A percentile compares a stretch with the other conserved stretches of the same genome.
Conservation (phyloP, 2,113 vertebrate species). For the Brevimyrus niger region DNA sequence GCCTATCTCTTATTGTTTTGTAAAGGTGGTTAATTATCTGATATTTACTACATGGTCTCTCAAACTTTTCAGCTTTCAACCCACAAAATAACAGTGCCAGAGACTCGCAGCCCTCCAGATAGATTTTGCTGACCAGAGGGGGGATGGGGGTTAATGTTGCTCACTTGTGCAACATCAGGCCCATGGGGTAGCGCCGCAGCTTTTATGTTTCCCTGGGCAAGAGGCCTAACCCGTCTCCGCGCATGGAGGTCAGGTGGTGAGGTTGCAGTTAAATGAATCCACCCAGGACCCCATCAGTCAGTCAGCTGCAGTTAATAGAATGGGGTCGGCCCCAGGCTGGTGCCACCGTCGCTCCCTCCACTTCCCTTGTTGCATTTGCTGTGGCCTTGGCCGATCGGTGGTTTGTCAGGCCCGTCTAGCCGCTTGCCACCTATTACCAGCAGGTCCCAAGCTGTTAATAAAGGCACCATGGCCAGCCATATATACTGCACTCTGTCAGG, state of each 20-base stretch:
- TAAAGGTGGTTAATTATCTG: neutral
- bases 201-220: neutral
- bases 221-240: neutral
- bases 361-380: slow-evolving; percentile 52
- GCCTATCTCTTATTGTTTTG: neutral
- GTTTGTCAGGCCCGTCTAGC: slow-evolving; percentile 70
- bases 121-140: neutral
- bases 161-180: neutral
- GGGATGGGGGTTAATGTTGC: neutral
- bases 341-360: slow-evolving; percentile 35
- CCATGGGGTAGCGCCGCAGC: neutral
- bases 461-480: slow-evolving; percentile 63
- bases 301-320: slow-evolving; percentile 53
- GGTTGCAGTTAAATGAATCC: slow-evolving; percentile 1
- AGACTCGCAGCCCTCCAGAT: neutral
- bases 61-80: neutral
- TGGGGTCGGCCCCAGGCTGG: slow-evolving; percentile 30
- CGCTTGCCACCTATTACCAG: slow-evolving; percentile 72
- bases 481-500: slow-evolving; percentile 71
- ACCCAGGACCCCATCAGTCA: slow-evolving; percentile 50
- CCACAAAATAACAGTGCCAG: neutral
- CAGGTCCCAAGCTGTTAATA: slow-evolving; percentile 65
- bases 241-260: neutral
- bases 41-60: neutral
- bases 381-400: slow-evolving; percentile 57